A percentile compares a stretch with the other conserved stretches of the same genome.
Evolutionary conservation across 2,888 invertebrate species (phyloP).

Genomic region (Dione vanillae): DNA sequence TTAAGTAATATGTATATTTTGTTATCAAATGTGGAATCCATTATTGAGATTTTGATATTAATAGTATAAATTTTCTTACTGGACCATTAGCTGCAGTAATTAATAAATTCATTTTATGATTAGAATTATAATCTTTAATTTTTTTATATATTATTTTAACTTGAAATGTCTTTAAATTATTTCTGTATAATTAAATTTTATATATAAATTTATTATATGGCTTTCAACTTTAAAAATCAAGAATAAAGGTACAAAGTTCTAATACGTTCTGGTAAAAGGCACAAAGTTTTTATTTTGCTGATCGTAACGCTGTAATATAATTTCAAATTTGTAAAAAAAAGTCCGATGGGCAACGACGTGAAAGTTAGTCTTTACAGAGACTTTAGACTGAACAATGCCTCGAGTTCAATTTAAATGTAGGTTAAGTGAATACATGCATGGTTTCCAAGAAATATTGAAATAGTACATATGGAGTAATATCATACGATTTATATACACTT

Average conservation of each 20-base stretch:
- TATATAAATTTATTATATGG: too few species aligned
- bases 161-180: too few species aligned
- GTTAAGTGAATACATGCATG: slow-evolving; percentile 18
- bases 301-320: not conserved
- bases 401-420: slow-evolving; percentile 8
- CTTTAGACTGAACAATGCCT: slow-evolving; percentile 20
- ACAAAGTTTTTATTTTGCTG: not conserved
- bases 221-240: too few species aligned
- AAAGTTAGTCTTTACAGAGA: slow-evolving; percentile 20
- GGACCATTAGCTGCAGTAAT: too few species aligned
- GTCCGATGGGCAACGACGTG: slow-evolving; percentile 4
- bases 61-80: not conserved
- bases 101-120: too few species aligned
- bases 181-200: too few species aligned
- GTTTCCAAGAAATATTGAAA: slow-evolving; percentile 13
- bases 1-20: not conserved
- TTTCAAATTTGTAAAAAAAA: not conserved
- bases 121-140: too few species aligned
- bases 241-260: too few species aligned
- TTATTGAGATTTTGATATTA: not conserved
- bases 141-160: too few species aligned
- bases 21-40: not conserved
- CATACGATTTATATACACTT: too few species aligned
- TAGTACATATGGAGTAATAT: slow-evolving; percentile 2
- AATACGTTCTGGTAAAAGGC: not conserved